Percentiles rank a stretch among this genome's conserved stretches.
phyloP scores from a whole-genome alignment of 2,113 vertebrate species.

The Ochotona curzoniae region DNA sequence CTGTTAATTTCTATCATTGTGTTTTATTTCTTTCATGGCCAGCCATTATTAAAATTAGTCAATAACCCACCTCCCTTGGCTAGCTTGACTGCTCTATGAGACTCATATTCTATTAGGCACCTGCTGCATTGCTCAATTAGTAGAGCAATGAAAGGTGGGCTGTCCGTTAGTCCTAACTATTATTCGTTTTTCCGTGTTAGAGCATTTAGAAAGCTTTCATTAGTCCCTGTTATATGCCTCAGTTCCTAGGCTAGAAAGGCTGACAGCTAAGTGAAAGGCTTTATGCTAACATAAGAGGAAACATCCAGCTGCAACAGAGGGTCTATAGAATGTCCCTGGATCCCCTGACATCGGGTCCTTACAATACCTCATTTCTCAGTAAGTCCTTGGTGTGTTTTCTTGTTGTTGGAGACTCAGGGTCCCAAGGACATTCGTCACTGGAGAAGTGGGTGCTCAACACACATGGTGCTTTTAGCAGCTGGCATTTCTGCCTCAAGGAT shows the following conservation, averaged over 20 bases:
- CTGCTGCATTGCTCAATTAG: not conserved
- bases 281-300: not conserved
- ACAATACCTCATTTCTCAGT: not conserved
- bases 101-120: not conserved
- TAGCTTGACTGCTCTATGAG: not conserved
- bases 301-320: not conserved
- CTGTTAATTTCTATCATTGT: not conserved
- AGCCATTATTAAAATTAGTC: no score
- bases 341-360: not conserved
- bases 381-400: not conserved
- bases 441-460: not conserved
- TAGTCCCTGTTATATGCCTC: not conserved
- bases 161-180: not conserved
- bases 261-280: not conserved
- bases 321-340: not conserved
- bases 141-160: not conserved
- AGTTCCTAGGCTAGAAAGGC: slow-evolving; percentile 11
- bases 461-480: not conserved
- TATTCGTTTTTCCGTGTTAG: not conserved
- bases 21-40: not conserved
- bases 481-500: slow-evolving; percentile 58
- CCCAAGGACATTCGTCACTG: not conserved
- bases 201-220: not conserved
- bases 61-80: not conserved
- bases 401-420: rapidly evolving